Conservation (phyloP, 2,797 vertebrate genomes). For the Poeciliopsis turneri region DNA sequence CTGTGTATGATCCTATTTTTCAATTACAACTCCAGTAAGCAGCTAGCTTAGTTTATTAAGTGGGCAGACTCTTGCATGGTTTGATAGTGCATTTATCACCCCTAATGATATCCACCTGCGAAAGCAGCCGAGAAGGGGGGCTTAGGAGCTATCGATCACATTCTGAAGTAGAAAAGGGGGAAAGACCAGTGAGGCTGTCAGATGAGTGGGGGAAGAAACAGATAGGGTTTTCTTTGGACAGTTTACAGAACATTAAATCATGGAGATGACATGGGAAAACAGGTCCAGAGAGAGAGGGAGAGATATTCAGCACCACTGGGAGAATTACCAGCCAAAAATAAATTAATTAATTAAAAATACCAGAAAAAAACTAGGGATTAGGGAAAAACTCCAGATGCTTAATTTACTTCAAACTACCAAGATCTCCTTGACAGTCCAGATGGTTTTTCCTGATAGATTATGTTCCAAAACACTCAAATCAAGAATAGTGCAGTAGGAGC, state of each 20-base stretch:
- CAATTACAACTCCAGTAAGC: slow-evolving; percentile 5
- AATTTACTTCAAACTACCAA: slow-evolving; percentile 42
- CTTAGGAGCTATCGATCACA: slow-evolving; percentile 74
- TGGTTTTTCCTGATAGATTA: slow-evolving; percentile 22
- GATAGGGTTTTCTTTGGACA: slow-evolving; percentile 70
- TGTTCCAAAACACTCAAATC: slow-evolving; percentile 26
- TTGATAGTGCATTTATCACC: slow-evolving; percentile 58
- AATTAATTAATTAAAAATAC: no score
- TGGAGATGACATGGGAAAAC: slow-evolving; percentile 74
- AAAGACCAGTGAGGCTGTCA: slow-evolving; percentile 59
- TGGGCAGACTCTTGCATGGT: slow-evolving; percentile 33
- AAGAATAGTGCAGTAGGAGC: slow-evolving; percentile 6
- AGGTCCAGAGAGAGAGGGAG: slow-evolving; percentile 19
- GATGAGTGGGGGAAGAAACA: slow-evolving; percentile 68
- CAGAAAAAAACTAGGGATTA: slow-evolving; percentile 19
- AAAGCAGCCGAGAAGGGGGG: slow-evolving; percentile 48
- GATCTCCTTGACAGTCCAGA: slow-evolving; percentile 12
- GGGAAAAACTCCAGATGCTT: slow-evolving; percentile 53
- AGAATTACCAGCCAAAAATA: slow-evolving; percentile 14
- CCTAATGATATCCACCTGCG: slow-evolving; percentile 78
- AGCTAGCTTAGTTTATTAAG: slow-evolving; percentile 27
- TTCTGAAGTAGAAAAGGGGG: slow-evolving; percentile 36
- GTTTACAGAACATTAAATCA: slow-evolving; percentile 75
- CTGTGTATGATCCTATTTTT: not conserved
- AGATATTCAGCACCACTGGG: slow-evolving; percentile 9